Conservation (phyloP, 2,797 vertebrate species). For the Rhinatrema bivittatum region DNA sequence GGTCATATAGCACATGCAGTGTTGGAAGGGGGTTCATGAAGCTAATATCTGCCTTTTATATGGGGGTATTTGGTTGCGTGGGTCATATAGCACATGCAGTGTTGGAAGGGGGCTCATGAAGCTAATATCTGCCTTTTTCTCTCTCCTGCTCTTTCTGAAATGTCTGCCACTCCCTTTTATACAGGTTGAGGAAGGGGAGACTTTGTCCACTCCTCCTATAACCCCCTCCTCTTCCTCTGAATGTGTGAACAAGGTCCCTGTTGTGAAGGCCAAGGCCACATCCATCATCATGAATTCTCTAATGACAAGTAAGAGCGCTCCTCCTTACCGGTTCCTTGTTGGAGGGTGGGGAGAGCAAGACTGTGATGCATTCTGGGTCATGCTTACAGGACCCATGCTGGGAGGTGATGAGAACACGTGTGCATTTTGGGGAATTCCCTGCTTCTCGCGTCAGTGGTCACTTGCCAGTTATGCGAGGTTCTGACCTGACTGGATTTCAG, state of each 20-base stretch:
- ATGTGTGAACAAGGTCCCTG: constrained; percentile 48
- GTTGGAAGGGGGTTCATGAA: too few relatives aligned
- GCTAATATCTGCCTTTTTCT: neutral
- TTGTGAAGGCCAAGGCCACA: constrained; percentile 70
- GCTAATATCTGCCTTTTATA: too few relatives aligned
- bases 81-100: too few relatives aligned
- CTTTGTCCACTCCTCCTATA: constrained; percentile 15
- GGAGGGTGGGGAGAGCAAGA: fast-evolving
- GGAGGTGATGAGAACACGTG: neutral
- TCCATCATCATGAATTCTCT: constrained; percentile 83
- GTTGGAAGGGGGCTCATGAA: too few relatives aligned
- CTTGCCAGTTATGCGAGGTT: too few relatives aligned
- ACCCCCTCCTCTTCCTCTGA: constrained; percentile 41
- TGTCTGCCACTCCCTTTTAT: constrained; percentile 21
- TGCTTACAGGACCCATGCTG: too few relatives aligned
- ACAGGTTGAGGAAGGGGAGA: constrained; percentile 59
- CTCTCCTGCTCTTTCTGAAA: constrained; percentile 3
- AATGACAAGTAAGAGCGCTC: constrained; percentile 77
- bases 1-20: too few relatives aligned
- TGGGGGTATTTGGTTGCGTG: too few relatives aligned
- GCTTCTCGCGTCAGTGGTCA: too few relatives aligned
- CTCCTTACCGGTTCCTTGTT: neutral
- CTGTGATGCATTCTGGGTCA: too few relatives aligned
- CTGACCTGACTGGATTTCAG: too few relatives aligned
- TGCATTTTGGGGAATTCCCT: too few relatives aligned